Conservation (phyloP, 2,797 vertebrate species). For the Prionace glauca region DNA sequence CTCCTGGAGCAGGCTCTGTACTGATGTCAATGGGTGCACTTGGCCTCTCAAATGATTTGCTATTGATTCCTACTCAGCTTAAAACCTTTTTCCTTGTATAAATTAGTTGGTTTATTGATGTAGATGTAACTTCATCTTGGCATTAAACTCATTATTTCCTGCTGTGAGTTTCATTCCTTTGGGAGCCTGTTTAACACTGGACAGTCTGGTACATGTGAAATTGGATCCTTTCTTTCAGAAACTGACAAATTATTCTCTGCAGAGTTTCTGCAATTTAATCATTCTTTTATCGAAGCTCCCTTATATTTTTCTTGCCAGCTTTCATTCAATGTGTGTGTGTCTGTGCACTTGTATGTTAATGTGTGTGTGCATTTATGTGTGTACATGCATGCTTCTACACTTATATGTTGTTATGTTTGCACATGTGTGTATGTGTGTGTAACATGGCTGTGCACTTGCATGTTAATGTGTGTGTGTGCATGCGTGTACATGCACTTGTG, state of each 20-base stretch:
- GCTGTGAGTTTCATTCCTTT: slow-evolving; percentile 1
- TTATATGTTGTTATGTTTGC: neutral
- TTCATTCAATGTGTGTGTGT: neutral
- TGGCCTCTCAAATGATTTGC: slow-evolving; percentile 11
- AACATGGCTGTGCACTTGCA: neutral
- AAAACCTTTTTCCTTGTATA: slow-evolving; percentile 23
- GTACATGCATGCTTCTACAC: neutral
- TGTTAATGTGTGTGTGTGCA: neutral
- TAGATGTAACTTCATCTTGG: slow-evolving; percentile 22
- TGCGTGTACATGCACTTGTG: too few species aligned
- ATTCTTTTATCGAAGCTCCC: neutral
- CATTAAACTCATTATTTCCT: slow-evolving; percentile 31
- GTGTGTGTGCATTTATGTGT: too few species aligned
- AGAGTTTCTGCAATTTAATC: slow-evolving; percentile 5
- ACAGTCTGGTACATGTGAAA: neutral
- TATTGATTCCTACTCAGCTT: slow-evolving; percentile 15
- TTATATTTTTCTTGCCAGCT: neutral
- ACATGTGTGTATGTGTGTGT: neutral
- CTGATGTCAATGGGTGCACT: neutral
- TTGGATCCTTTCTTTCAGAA: neutral
- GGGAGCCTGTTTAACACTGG: slow-evolving; percentile 11
- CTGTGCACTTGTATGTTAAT: neutral
- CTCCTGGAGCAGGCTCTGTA: neutral
- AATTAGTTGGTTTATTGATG: slow-evolving; percentile 34
- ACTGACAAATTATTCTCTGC: neutral